A percentile compares a stretch with the other conserved stretches of the same genome.
phyloP scores from a whole-genome alignment of 1,140 invertebrate species.

The Lethrus apterus region DNA sequence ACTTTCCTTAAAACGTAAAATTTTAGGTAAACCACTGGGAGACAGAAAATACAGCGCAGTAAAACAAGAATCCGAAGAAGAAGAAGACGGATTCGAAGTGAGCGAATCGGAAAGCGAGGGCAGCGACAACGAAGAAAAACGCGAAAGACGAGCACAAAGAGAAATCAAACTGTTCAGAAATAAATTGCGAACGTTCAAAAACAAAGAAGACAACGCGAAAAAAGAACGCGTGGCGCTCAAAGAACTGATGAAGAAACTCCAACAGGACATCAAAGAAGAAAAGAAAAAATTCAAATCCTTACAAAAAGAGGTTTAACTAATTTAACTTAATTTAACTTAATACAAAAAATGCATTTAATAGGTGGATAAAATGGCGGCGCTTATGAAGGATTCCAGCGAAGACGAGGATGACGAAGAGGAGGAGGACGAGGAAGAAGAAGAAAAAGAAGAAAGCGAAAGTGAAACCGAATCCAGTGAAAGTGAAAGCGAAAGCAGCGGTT shows the following conservation, averaged over 20 bases:
- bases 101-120: slow-evolving; percentile 54
- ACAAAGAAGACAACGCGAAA: slow-evolving; percentile 68
- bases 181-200: slow-evolving; percentile 70
- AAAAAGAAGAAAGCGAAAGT: slow-evolving; percentile 54
- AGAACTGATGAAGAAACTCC: slow-evolving; percentile 71
- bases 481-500: slow-evolving; percentile 50
- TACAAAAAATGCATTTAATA: slow-evolving; percentile 33
- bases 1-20: background rate
- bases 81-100: slow-evolving; percentile 45
- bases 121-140: slow-evolving; percentile 62
- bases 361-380: slow-evolving; percentile 80
- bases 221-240: slow-evolving; percentile 71
- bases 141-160: slow-evolving; percentile 50
- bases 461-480: slow-evolving; percentile 55
- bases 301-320: slow-evolving; percentile 65
- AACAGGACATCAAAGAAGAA: slow-evolving; percentile 64
- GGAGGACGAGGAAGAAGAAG: slow-evolving; percentile 52
- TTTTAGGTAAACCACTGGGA: slow-evolving; percentile 27
- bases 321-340: background rate
- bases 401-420: slow-evolving; percentile 54
- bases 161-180: slow-evolving; percentile 63
- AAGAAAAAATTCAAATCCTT: slow-evolving; percentile 68
- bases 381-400: slow-evolving; percentile 72
- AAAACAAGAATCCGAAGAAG: slow-evolving; percentile 36
- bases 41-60: slow-evolving; percentile 23